Evolutionary conservation across 2,113 vertebrate species (phyloP).

Genomic region (Scartelaos histophorus): DNA sequence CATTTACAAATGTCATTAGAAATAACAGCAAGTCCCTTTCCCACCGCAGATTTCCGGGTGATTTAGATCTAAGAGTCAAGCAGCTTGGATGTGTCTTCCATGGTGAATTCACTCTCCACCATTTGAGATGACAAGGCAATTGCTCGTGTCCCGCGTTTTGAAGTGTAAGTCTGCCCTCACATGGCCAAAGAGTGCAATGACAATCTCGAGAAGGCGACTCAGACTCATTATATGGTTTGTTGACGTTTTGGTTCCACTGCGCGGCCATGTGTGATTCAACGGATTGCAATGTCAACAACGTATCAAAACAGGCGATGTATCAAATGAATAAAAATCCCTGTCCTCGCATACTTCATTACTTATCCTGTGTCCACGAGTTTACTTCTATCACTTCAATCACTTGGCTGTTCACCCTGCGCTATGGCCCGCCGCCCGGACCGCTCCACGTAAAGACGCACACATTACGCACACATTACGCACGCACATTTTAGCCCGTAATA

Average conservation of each 20-base stretch:
- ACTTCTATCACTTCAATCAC: slow-evolving; percentile 70
- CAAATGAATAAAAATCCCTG: slow-evolving; percentile 31
- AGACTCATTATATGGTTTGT: slow-evolving; percentile 30
- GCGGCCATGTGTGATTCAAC: slow-evolving; percentile 32
- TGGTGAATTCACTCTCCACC: slow-evolving; percentile 47
- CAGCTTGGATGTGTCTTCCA: slow-evolving; percentile 11
- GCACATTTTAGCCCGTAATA: slow-evolving; percentile 3
- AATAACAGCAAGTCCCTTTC: neutral
- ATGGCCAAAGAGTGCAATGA: slow-evolving; percentile 55
- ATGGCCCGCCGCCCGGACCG: slow-evolving; percentile 42
- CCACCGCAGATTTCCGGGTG: neutral
- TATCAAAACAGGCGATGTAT: slow-evolving; percentile 29
- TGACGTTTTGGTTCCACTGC: slow-evolving; percentile 28
- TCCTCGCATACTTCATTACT: slow-evolving; percentile 50
- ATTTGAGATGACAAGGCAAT: slow-evolving; percentile 42
- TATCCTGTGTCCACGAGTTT: slow-evolving; percentile 45
- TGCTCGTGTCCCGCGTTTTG: slow-evolving; percentile 13
- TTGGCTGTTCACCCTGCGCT: slow-evolving; percentile 62
- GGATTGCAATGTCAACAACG: slow-evolving; percentile 25
- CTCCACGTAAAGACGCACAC: slow-evolving; percentile 38
- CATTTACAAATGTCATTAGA: neutral
- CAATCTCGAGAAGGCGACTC: slow-evolving; percentile 1
- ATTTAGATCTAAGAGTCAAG: neutral
- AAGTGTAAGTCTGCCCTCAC: slow-evolving; percentile 64
- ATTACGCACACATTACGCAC: slow-evolving; percentile 46